These are phyloP conservation scores for Scaptomyza tumidula DNA, from an alignment of 2,888 invertebrate genomes.

Conservation along the genomic window DNA sequence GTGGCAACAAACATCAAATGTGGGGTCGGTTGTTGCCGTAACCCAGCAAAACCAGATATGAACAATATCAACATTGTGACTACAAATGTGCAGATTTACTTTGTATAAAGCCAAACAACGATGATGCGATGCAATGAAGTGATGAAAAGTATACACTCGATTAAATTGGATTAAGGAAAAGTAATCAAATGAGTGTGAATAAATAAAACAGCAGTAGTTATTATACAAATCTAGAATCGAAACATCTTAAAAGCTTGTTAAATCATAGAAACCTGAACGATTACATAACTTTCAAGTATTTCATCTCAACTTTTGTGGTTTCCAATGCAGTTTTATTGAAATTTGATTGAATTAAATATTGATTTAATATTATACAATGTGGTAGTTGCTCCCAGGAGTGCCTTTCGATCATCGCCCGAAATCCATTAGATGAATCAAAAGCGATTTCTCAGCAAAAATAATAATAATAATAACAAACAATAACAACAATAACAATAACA, in stretches of 20 bases:
- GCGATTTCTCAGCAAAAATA: constrained; percentile 50
- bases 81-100: constrained; percentile 33
- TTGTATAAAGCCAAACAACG: constrained; percentile 21
- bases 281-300: not conserved
- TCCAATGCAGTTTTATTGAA: constrained; percentile 26
- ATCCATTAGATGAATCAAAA: constrained; percentile 78
- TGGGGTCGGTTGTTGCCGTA: constrained; percentile 62
- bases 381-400: constrained; percentile 60
- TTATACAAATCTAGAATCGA: too few relatives aligned
- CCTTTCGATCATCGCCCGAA: constrained; percentile 44
- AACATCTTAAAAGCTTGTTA: too few relatives aligned
- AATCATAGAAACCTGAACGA: too few relatives aligned
- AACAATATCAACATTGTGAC: constrained; percentile 21
- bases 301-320: not conserved
- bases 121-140: constrained; percentile 30
- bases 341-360: constrained; percentile 49
- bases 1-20: constrained; percentile 36
- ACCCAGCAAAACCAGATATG: constrained; percentile 45
- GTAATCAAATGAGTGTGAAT: not conserved
- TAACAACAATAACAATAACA: constrained; percentile 29
- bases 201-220: not conserved
- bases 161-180: constrained; percentile 4
- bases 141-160: constrained; percentile 20
- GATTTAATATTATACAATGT: not conserved
- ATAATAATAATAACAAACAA: constrained; percentile 12